These are phyloP conservation scores for Acrobasis consociella DNA, from an alignment of 2,888 invertebrate genomes.

Conservation along the genomic window DNA sequence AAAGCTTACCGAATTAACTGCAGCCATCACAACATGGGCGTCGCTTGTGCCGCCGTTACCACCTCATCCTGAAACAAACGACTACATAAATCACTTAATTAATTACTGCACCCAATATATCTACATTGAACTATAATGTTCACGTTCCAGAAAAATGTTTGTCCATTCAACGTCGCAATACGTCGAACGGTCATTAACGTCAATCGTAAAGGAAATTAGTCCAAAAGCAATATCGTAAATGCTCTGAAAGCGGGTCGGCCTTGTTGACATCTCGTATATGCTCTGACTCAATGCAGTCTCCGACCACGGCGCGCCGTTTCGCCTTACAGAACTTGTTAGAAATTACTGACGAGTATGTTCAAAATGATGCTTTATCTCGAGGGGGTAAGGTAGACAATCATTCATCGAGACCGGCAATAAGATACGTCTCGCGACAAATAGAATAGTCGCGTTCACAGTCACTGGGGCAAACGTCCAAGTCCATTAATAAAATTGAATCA, in stretches of 20 bases:
- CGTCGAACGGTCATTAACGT: slow-evolving; percentile 43
- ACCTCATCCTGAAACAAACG: slow-evolving; percentile 72
- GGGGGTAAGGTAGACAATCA: slow-evolving; percentile 52
- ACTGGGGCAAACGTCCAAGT: slow-evolving; percentile 81
- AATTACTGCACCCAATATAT: slow-evolving; percentile 26
- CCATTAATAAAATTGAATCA: slow-evolving; percentile 83
- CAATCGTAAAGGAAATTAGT: slow-evolving; percentile 66
- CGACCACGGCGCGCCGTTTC: slow-evolving; percentile 36
- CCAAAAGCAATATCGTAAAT: slow-evolving; percentile 68
- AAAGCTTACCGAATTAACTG: slow-evolving; percentile 85
- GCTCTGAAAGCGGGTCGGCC: slow-evolving; percentile 59
- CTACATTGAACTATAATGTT: slow-evolving; percentile 23
- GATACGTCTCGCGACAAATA: slow-evolving; percentile 66
- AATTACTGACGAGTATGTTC: slow-evolving; percentile 36
- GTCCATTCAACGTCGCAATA: slow-evolving; percentile 37
- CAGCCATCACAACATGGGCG: slow-evolving; percentile 83
- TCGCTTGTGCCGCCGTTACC: slow-evolving; percentile 49
- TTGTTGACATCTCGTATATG: slow-evolving; percentile 65
- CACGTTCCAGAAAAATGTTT: slow-evolving; percentile 27
- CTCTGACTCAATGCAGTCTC: slow-evolving; percentile 74
- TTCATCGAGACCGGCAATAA: slow-evolving; percentile 45
- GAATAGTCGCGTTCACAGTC: slow-evolving; percentile 72
- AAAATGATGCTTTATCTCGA: slow-evolving; percentile 51
- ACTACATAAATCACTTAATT: slow-evolving; percentile 36
- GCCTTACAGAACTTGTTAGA: slow-evolving; percentile 38